These are phyloP conservation scores for Marmota monax DNA, from an alignment of 2,113 vertebrate species.

Conservation along the genomic window DNA sequence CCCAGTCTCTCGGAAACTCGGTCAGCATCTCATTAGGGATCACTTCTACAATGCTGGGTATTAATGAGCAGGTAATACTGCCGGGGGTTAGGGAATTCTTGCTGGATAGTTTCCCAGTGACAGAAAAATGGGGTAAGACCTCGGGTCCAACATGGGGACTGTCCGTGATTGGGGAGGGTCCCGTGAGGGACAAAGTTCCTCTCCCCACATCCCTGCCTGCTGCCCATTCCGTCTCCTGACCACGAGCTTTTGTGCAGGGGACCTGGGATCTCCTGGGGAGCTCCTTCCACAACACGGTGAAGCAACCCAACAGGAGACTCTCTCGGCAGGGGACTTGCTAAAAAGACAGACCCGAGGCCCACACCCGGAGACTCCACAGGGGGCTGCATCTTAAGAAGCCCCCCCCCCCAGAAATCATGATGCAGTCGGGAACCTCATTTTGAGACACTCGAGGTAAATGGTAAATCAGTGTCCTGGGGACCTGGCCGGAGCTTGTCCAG, in stretches of 20 bases:
- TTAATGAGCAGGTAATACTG: slow-evolving; percentile 79
- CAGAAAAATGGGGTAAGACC: background rate
- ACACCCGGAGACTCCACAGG: background rate
- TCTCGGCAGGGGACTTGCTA: too few relatives aligned
- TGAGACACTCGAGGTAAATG: background rate
- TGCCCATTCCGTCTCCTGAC: background rate
- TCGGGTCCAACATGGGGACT: background rate
- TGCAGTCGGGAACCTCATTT: background rate
- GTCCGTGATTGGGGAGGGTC: fast-evolving
- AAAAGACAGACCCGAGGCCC: background rate
- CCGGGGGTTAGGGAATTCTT: background rate
- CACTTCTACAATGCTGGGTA: slow-evolving; percentile 64
- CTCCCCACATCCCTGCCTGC: background rate
- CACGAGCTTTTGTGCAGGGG: background rate
- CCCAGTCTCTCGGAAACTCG: slow-evolving; percentile 85
- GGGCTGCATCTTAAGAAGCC: background rate
- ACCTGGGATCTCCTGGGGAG: background rate
- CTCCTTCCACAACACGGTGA: fast-evolving
- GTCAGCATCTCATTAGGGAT: slow-evolving; percentile 89
- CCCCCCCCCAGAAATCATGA: background rate
- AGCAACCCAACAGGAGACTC: background rate
- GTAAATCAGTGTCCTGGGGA: too few relatives aligned
- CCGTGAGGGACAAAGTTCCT: background rate
- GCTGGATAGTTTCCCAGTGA: background rate
- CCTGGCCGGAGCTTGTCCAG: background rate